These are phyloP conservation scores for Dysidea cf. avara DNA, from an alignment of 37 sponge, comb jelly and placozoan species.

Conservation along the genomic window DNA sequence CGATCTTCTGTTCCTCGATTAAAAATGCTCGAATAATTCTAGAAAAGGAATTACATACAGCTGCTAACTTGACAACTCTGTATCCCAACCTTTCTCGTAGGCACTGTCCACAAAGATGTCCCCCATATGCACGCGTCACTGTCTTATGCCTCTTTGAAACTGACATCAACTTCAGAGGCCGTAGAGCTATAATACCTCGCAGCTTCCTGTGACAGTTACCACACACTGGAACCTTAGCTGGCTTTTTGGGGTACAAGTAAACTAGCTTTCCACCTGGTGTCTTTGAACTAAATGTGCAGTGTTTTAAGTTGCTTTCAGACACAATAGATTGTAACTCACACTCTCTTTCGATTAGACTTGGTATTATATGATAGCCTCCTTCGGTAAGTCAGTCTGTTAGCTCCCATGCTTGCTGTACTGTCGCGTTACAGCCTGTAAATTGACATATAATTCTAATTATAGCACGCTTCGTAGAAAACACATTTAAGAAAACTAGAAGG, in stretches of 20 bases:
- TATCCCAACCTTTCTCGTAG: conserved; percentile 76
- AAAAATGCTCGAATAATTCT: conserved; percentile 95
- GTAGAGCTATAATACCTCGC: conserved; percentile 82
- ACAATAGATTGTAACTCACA: conserved; percentile 62
- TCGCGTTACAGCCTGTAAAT: too few species aligned
- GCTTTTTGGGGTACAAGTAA: conserved; percentile 88
- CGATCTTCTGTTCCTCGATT: conserved; percentile 97
- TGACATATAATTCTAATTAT: too few species aligned
- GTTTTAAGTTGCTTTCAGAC: conserved; percentile 1
- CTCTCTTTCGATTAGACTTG: conserved; percentile 72
- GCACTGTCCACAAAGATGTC: conserved; percentile 65
- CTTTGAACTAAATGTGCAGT: conserved; percentile 61
- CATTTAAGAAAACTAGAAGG: too few species aligned
- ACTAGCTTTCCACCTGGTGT: conserved; percentile 91
- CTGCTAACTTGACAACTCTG: too few species aligned
- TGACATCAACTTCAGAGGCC: conserved; percentile 75
- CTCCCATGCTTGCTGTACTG: too few species aligned
- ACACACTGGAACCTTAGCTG: conserved; percentile 69
- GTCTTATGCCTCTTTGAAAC: conserved; percentile 85
- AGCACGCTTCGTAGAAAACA: too few species aligned
- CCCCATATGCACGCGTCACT: conserved; percentile 86
- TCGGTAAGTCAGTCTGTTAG: conserved; percentile 78
- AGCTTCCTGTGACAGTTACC: conserved; percentile 65
- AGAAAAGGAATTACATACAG: neutral
- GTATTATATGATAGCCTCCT: conserved; percentile 92